Base-by-base conservation (phyloP, 2,113 vertebrate species). In the Danionella cerebrum region DNA sequence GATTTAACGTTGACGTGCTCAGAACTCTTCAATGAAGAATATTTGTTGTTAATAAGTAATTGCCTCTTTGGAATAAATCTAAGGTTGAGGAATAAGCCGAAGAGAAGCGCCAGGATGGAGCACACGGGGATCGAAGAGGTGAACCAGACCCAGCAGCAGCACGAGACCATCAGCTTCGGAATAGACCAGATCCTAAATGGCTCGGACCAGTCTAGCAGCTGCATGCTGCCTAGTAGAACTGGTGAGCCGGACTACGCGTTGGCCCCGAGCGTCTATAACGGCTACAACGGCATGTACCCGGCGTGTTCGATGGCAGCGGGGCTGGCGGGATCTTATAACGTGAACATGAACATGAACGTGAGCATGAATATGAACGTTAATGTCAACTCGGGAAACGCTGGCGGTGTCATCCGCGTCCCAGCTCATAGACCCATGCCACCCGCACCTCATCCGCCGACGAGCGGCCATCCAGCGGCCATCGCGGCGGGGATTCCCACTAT, bases 131-230 rank as follows among this genome's bases (percentile, higher is more conserved):
- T 94, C 79, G 89, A 86, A 75, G 87, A 87, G 74, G 89, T 87
- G 84, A 84, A 86, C 83, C 87, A 87, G 63, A 88, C 90, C 71
- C 83, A 89, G 81, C 85, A 85, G 70, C 89, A 90, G 71, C 92
- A 93, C 69, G 91, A 94, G 42, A 90, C 93, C 75, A 94, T 93
- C 82, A 90, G 91, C 82, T 95, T 96, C 71, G 93, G 94, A 38
- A 95, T 95, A 70, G 93, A 96, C 67, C 93, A 93, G 84, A 95
- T 96, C 78, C 84, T 95, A 65, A 93, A 94, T 82, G 90, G 86
- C 77, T 85, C 89, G 66, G 93, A 92, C 27, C 88, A 89, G 75
- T 86, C 83, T 21, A 86, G 85, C 70, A 84, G 90, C 65, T 88
- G 86, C 79, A 86, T 90, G 74, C 83, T 90, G 18, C 85, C 85